phyloP scores from a whole-genome alignment of 1,140 invertebrate genomes.

The Linepithema humile region DNA sequence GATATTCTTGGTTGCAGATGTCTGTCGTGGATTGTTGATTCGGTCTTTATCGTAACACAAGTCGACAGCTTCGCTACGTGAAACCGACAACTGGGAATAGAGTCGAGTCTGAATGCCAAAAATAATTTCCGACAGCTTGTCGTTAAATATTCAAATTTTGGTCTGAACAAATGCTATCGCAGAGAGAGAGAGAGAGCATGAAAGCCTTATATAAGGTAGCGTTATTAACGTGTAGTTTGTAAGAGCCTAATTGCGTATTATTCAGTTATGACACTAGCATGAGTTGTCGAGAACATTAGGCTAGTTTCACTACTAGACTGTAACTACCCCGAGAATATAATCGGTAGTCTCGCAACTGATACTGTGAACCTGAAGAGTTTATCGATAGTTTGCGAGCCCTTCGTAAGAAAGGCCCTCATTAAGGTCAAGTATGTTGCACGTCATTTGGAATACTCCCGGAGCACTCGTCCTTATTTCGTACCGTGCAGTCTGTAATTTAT shows the following conservation, averaged over 20 bases:
- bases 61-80: not conserved
- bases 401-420: constrained; percentile 47
- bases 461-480: constrained; percentile 35
- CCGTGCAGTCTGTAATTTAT: constrained; percentile 21
- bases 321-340: constrained; percentile 53
- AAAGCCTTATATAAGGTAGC: not conserved
- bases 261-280: constrained; percentile 39
- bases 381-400: constrained; percentile 51
- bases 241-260: constrained; percentile 41
- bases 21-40: constrained; percentile 22
- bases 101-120: not conserved
- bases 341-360: constrained; percentile 54
- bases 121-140: not conserved
- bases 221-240: not conserved
- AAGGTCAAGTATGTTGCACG: constrained; percentile 42
- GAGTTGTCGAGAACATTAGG: constrained; percentile 44
- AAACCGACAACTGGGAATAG: not conserved
- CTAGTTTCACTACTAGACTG: constrained; percentile 42
- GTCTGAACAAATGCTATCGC: not conserved
- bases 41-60: constrained; percentile 24
- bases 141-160: not conserved
- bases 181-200: no score
- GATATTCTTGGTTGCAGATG: constrained; percentile 53
- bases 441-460: constrained; percentile 16
- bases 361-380: constrained; percentile 54